A percentile compares a stretch with the other conserved stretches of the same genome.
These are phyloP conservation scores for Gymnosoma rotundatum DNA, from an alignment of 2,888 invertebrate genomes.

Conservation along the genomic window DNA sequence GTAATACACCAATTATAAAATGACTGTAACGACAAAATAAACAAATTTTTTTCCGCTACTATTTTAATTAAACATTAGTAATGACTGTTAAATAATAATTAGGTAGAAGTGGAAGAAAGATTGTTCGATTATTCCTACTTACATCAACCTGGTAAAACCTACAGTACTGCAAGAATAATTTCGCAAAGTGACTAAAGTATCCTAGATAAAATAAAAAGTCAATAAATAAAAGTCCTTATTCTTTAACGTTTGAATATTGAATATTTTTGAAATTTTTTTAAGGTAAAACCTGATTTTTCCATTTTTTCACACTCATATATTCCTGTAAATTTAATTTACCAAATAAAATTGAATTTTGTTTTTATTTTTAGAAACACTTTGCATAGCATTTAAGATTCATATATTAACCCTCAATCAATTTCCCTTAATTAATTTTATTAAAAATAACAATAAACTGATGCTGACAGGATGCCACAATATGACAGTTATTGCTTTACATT, in stretches of 20 bases:
- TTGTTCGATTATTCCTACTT: not conserved
- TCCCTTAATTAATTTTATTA: conserved; percentile 42
- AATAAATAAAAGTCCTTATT: no score
- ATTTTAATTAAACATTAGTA: conserved; percentile 39
- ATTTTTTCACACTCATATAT: no score
- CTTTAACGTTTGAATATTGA: no score
- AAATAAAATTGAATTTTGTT: not conserved
- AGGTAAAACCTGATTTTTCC: no score
- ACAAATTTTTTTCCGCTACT: conserved; percentile 58
- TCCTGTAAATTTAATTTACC: no score
- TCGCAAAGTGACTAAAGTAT: no score
- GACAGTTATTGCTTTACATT: conserved; percentile 14
- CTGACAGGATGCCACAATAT: conserved; percentile 11
- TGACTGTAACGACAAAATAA: conserved; percentile 21
- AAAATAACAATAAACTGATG: conserved; percentile 56
- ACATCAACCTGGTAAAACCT: not conserved
- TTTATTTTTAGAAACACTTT: not conserved
- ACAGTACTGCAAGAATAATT: not conserved
- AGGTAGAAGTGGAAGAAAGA: not conserved
- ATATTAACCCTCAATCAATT: conserved; percentile 52
- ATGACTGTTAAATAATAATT: conserved; percentile 26
- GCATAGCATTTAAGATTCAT: conserved; percentile 9
- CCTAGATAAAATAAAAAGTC: no score
- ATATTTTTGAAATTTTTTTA: no score
- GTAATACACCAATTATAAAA: not conserved